Evolutionary conservation across 2,797 vertebrate genomes (phyloP).

Genomic region (Pseudopleuronectes americanus): DNA sequence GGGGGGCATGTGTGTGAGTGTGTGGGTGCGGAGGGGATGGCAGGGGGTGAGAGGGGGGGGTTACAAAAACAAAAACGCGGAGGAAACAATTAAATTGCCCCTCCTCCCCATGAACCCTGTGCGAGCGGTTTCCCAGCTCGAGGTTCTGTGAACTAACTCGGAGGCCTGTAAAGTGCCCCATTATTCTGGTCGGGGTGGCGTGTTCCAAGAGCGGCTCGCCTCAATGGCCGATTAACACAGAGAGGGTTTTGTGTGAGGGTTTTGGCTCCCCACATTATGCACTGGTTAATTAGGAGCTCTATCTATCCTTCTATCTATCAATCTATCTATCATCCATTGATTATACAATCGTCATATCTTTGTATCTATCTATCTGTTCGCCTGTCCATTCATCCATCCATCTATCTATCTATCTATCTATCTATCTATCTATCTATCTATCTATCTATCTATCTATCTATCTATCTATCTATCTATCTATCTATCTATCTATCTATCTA

Average conservation of each 20-base stretch:
- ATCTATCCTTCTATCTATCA: slow-evolving; percentile 69
- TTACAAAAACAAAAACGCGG: slow-evolving; percentile 71
- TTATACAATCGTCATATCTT: slow-evolving; percentile 20
- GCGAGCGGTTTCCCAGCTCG: slow-evolving; percentile 85
- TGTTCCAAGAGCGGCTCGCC: slow-evolving; percentile 81
- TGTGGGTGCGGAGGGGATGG: background rate
- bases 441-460: slow-evolving; percentile 47
- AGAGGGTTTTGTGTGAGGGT: slow-evolving; percentile 79
- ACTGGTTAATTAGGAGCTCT: slow-evolving; percentile 82
- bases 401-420: no score
- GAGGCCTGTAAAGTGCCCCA: slow-evolving; percentile 84
- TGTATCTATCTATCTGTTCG: no score
- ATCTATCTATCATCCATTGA: slow-evolving; percentile 53
- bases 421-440: slow-evolving; percentile 54
- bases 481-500: no score
- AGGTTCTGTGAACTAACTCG: slow-evolving; percentile 84
- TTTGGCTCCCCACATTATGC: slow-evolving; percentile 79
- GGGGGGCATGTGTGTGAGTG: slow-evolving; percentile 16
- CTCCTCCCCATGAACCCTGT: slow-evolving; percentile 78
- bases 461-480: no score
- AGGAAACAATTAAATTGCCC: slow-evolving; percentile 84
- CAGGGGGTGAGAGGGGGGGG: slow-evolving; percentile 1
- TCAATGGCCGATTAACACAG: slow-evolving; percentile 83
- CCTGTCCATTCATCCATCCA: no score
- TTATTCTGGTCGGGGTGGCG: slow-evolving; percentile 82